Evolutionary conservation across 2,797 vertebrate species (phyloP).

Genomic region (Semaprochilodus insignis): DNA sequence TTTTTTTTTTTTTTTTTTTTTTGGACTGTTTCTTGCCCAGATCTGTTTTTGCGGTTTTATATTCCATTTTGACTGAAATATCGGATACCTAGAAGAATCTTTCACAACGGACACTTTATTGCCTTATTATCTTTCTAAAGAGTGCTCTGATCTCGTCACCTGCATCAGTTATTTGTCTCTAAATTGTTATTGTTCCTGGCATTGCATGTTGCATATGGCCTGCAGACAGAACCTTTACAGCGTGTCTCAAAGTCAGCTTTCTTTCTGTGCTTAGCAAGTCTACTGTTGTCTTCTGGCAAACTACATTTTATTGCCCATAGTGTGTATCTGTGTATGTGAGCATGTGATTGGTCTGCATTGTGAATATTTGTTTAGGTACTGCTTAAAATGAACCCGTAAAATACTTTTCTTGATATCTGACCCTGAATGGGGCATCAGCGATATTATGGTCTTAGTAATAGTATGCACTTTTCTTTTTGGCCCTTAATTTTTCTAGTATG

Average conservation of each 20-base stretch:
- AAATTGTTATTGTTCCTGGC: background rate
- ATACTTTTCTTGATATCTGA: background rate
- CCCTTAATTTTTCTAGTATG: background rate
- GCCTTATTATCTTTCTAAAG: background rate
- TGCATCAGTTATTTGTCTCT: background rate
- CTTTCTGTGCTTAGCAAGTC: background rate
- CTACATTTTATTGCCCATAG: background rate
- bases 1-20: constrained; percentile 6
- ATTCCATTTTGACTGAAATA: background rate
- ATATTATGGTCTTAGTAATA: background rate
- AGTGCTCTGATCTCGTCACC: background rate
- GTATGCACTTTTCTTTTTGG: background rate
- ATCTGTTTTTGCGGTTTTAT: background rate
- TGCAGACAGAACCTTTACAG: background rate
- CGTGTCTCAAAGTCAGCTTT: background rate
- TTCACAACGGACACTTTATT: background rate
- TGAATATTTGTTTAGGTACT: constrained; percentile 8
- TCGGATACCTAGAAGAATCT: background rate
- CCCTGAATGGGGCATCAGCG: background rate
- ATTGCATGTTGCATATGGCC: constrained; percentile 2
- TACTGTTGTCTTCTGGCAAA: constrained; percentile 10
- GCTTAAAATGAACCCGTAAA: background rate
- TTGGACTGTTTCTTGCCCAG: background rate
- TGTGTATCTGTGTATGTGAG: constrained; percentile 21
- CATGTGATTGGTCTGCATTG: constrained; percentile 29